Conservation (phyloP, 2,797 vertebrate genomes). For the Steatocranus sp. region DNA sequence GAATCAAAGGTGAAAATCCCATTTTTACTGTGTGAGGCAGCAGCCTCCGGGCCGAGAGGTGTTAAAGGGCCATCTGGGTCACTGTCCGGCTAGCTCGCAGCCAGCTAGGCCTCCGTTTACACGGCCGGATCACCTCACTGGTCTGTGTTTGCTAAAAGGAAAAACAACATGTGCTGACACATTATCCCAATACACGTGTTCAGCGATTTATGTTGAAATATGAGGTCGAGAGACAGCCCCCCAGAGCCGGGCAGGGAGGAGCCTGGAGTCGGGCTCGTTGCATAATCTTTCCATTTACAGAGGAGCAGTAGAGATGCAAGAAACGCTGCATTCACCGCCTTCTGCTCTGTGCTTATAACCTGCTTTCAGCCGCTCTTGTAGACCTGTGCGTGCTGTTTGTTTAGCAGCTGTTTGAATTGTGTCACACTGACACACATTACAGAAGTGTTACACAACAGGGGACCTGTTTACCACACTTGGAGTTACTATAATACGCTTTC, state of each 20-base stretch:
- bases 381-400: neutral
- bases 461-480: neutral
- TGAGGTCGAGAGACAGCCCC: conserved; percentile 32
- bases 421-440: neutral
- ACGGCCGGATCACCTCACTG: neutral
- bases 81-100: neutral
- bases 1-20: neutral
- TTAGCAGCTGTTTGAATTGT: neutral
- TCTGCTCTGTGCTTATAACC: neutral
- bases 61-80: conserved; percentile 1
- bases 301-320: neutral
- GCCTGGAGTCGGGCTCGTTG: conserved; percentile 19
- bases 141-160: neutral
- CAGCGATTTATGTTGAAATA: conserved; percentile 48
- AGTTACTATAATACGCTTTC: neutral
- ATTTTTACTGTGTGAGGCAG: neutral
- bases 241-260: conserved; percentile 36
- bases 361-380: neutral
- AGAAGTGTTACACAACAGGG: neutral
- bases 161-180: conserved; percentile 60
- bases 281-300: conserved; percentile 33
- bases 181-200: conserved; percentile 45
- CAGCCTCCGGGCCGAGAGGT: neutral
- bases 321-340: neutral
- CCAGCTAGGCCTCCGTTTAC: conserved; percentile 2